Evolutionary conservation across 2,888 invertebrate species (phyloP), one percentile per base, ranked within the genome.

Genomic region (Pteria penguin): DNA sequence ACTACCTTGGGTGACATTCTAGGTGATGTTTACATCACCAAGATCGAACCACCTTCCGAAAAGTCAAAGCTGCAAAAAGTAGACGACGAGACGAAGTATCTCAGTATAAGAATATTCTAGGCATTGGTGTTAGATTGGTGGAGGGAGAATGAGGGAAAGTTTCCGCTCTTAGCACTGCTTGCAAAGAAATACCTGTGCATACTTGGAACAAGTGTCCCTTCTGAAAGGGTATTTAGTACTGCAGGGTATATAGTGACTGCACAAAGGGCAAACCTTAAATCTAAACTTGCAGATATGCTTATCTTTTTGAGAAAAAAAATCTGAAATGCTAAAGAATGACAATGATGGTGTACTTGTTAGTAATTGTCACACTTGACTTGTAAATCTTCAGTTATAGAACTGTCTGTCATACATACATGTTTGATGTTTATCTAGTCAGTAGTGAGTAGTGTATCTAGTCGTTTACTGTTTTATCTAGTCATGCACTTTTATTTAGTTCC

Each of bases 141-240:
- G 76, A 65, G 60, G 31, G 32, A 58, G 66, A 71, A 72, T 52
- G 71, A 58, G 18, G 8, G 11, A 1, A 33, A 32, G 45, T 72
- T 61, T 58, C 76, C 72, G 32, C n/a, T 63, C 27, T 8, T 72
- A 22, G 0, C 67, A 14, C 1, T 8, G 2, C 18, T 67, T 32
- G 71, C 60, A 4, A 66, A 58, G 29, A 27, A 33, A 3, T 52
- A 36, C 5, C 29, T 76, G 11, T 71, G 66, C 18, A 70, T 75
- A 29, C 65, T 70, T 22, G 75, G 29, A 4, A 75, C 70, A 31
- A 75, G 70, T 65, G 76, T 60, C 22, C 72, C 71, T 29, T 76
- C 61, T 0, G 72, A 72, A 29, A 22, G 66, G 45, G 67, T 57
- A 3, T 72, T 76, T 45, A 58, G 29, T 5, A 71, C 71, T 3